A percentile compares a stretch with the other conserved stretches of the same genome.
Conservation (phyloP, 2,888 invertebrate species). For the Ashinkailepas kermadecensis region DNA sequence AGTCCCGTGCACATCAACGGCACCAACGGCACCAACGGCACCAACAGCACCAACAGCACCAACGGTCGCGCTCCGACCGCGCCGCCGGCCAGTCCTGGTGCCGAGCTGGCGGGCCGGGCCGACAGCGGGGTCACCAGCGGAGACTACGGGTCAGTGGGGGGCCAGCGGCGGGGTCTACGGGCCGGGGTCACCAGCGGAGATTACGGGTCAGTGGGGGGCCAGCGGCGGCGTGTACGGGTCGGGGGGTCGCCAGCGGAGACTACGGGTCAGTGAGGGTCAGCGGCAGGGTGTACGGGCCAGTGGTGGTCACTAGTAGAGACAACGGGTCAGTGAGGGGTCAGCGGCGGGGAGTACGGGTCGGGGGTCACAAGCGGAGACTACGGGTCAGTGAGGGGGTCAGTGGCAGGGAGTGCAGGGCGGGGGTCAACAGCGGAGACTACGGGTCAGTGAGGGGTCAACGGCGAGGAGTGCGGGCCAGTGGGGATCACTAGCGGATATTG, state of each 20-base stretch:
- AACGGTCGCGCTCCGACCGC: neutral
- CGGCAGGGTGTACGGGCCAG: too few relatives aligned
- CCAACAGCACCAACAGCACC: neutral
- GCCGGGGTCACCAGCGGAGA: neutral
- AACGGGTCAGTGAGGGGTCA: neutral
- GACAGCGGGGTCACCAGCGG: slow-evolving; percentile 18
- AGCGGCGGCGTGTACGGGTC: too few relatives aligned
- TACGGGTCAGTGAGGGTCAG: neutral
- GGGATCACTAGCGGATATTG: neutral
- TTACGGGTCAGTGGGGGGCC: neutral
- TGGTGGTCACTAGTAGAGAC: neutral
- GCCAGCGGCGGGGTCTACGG: too few relatives aligned
- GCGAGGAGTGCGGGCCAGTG: too few relatives aligned
- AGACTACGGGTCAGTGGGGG: neutral
- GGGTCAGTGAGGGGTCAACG: neutral
- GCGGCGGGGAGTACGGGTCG: too few relatives aligned
- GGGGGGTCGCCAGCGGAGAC: neutral
- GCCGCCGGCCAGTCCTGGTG: neutral
- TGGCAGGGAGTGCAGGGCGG: too few relatives aligned
- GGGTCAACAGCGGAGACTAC: neutral
- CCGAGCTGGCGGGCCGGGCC: slow-evolving; percentile 2
- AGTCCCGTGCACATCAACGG: neutral
- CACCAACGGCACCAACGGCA: neutral
- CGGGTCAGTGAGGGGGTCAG: neutral
- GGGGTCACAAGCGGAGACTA: neutral